Evolutionary conservation across 2,797 vertebrate species (phyloP), one percentile per base, ranked within the genome.

Genomic region (Apodemus agrarius): DNA sequence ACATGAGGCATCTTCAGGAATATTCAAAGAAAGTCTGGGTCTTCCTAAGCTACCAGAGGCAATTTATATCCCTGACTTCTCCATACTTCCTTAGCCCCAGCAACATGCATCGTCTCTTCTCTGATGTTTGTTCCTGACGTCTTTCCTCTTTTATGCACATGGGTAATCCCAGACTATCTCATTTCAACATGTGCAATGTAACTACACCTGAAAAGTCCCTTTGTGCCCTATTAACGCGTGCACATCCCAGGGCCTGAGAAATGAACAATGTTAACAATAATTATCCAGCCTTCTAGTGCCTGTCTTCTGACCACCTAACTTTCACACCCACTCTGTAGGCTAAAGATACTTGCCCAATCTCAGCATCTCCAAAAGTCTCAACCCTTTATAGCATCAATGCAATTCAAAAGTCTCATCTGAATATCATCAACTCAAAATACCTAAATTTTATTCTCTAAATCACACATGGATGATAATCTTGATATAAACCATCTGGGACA

Each of bases 351-450:
- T 61, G 81, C 59, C 37, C 84, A 93, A 52, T 40, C 21, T 12
- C 80, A 89, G 29, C 61, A 88, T 49, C 52, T 46, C n/a, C 5
- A 21, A 63, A 96, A 90, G 21, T 78, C 76, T 91, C 65, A 93
- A 22, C 54, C 26, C 57, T 78, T 78, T 90, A 79, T 24, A 69
- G 65, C 67, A 93, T 81, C 59, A 37, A 67, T 90, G 37, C 49
- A 89, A 94, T 96, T 92, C 43, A 85, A 92, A 96, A 92, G 57
- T 46, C 29, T 90, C 65, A 82, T 82, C 80, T 94, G 87, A 93
- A 83, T 92, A 93, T 49, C 65, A 91, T 69, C 40, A 91, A 65
- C 61, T 59, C 87, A 87, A 67, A 97, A 96, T 78, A 90, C 75
- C 69, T 67, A 81, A 95, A 74, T 86, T 74, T 88, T 80, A 96